Evolutionary conservation across 2,113 vertebrate genomes (phyloP).

Genomic region (Brachypteracias leptosomus): DNA sequence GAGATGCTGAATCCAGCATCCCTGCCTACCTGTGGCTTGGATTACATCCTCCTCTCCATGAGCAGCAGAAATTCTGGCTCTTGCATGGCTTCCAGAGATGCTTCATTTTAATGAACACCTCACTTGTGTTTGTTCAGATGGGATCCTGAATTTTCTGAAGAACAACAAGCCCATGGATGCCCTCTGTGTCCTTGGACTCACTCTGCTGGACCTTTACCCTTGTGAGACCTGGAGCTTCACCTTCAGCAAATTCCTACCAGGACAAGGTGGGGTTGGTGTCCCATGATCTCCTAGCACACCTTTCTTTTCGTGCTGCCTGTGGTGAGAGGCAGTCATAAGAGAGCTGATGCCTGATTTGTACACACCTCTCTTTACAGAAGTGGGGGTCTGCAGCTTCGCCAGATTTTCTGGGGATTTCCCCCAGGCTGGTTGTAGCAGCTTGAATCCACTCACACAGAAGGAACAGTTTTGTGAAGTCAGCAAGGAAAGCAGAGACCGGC

Average conservation of each 20-base stretch:
- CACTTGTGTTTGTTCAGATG: slow-evolving; percentile 46
- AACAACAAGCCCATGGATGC: slow-evolving; percentile 76
- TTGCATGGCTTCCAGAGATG: not conserved
- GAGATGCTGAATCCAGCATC: not conserved
- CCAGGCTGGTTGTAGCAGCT: not conserved
- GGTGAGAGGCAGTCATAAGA: not conserved
- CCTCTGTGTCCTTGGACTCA: slow-evolving; percentile 77
- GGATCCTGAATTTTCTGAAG: slow-evolving; percentile 77
- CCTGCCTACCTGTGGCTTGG: not conserved
- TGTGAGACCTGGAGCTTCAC: slow-evolving; percentile 78
- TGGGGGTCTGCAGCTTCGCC: slow-evolving; percentile 79
- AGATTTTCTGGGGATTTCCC: slow-evolving; percentile 68
- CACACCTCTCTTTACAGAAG: slow-evolving; percentile 58
- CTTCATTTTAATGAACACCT: not conserved
- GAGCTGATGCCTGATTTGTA: not conserved
- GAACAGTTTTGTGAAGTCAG: not conserved
- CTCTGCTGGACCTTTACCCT: slow-evolving; percentile 74
- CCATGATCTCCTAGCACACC: not conserved
- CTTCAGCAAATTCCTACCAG: slow-evolving; percentile 73
- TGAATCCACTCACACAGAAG: not conserved
- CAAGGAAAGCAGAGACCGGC: not conserved
- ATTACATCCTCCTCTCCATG: not conserved
- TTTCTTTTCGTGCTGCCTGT: not conserved
- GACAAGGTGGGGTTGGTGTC: slow-evolving; percentile 63
- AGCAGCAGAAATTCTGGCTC: not conserved